Evolutionary conservation across 2,797 vertebrate species (phyloP).

Genomic region (Nyctalus aviator): DNA sequence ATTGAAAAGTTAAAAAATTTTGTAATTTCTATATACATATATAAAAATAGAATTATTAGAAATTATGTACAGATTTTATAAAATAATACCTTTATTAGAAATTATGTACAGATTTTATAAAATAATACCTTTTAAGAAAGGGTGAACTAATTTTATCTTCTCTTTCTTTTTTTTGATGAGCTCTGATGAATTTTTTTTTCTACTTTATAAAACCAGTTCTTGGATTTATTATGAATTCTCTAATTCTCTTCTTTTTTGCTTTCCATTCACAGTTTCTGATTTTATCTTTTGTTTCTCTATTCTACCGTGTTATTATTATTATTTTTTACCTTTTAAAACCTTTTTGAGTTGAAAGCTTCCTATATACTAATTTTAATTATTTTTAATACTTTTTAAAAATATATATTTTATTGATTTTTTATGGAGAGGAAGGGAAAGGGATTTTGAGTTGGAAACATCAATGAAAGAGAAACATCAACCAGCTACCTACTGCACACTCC

Average conservation of each 20-base stretch:
- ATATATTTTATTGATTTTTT: too few species aligned
- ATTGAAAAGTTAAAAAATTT: not conserved
- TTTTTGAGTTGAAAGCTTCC: not conserved
- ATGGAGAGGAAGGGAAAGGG: too few species aligned
- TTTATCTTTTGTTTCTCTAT: not conserved
- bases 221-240: not conserved
- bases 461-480: too few species aligned
- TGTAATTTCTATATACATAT: not conserved
- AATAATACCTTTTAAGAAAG: not conserved
- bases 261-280: not conserved
- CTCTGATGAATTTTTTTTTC: not conserved
- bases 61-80: not conserved
- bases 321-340: not conserved
- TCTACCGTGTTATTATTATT: not conserved
- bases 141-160: not conserved
- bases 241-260: not conserved
- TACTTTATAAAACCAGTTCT: not conserved
- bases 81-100: not conserved
- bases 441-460: too few species aligned
- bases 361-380: not conserved
- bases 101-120: not conserved
- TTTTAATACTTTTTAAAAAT: not conserved
- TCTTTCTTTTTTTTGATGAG: not conserved
- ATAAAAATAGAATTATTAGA: not conserved
- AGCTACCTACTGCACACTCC: too few species aligned